These are phyloP conservation scores for Triplophysa dalaica DNA, from an alignment of 2,113 vertebrate genomes.

Conservation along the genomic window DNA sequence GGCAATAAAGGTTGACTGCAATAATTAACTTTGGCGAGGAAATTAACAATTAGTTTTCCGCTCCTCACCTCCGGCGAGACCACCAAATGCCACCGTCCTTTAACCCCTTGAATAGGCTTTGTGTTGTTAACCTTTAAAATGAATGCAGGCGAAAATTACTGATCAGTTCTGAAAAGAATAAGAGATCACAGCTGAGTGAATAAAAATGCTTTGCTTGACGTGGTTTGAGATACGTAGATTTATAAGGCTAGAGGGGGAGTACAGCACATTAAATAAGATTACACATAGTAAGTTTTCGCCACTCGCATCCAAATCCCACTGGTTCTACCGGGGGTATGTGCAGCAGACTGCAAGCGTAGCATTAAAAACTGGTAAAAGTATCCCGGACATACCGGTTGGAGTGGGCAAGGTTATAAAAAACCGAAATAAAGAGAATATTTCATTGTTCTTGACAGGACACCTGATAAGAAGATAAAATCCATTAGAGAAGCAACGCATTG, in stretches of 20 bases:
- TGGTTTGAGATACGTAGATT: background rate
- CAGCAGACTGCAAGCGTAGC: background rate
- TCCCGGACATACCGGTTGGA: background rate
- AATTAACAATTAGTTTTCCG: conserved; percentile 44
- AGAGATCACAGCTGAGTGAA: background rate
- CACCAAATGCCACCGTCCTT: background rate
- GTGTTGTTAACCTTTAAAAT: conserved; percentile 25
- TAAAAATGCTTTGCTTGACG: background rate
- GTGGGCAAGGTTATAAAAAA: background rate
- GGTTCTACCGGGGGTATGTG: conserved; percentile 1
- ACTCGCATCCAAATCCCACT: background rate
- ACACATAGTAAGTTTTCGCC: background rate
- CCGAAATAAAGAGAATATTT: conserved; percentile 10
- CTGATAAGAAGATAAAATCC: conserved; percentile 7
- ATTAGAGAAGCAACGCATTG: background rate
- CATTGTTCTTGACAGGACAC: background rate
- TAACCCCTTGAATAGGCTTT: background rate
- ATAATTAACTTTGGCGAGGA: conserved; percentile 48
- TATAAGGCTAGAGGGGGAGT: background rate
- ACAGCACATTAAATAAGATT: background rate
- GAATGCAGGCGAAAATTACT: background rate
- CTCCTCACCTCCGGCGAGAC: background rate
- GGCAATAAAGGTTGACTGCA: conserved; percentile 38
- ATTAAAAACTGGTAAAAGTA: background rate
- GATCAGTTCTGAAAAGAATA: background rate